Percentiles rank a stretch among this genome's conserved stretches.
These are phyloP conservation scores for Limanda limanda DNA, from an alignment of 2,113 vertebrate species.

Conservation along the genomic window DNA sequence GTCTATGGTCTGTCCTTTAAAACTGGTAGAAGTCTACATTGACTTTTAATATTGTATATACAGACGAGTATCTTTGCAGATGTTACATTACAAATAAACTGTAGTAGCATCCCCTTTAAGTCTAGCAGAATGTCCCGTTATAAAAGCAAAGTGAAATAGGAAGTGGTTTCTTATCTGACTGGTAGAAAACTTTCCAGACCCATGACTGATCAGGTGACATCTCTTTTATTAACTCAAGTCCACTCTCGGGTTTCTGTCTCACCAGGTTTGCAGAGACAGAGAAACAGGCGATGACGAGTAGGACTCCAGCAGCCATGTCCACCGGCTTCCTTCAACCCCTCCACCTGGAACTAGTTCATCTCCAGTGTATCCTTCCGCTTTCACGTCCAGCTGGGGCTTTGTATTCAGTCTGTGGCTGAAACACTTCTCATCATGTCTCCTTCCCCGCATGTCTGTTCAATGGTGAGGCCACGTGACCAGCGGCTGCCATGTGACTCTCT, in stretches of 20 bases:
- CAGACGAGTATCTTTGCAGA: no score
- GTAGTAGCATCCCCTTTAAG: not conserved
- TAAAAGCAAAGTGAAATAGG: not conserved
- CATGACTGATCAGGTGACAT: conserved; percentile 20
- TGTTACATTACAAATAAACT: no score
- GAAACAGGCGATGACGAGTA: conserved; percentile 51
- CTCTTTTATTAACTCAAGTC: not conserved
- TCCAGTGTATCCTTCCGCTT: not conserved
- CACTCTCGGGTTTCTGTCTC: conserved; percentile 38
- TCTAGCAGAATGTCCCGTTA: not conserved
- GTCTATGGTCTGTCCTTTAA: no score
- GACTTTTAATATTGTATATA: no score
- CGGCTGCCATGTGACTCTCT: conserved; percentile 72
- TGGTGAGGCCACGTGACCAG: not conserved
- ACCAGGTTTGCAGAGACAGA: conserved; percentile 63
- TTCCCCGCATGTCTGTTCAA: not conserved
- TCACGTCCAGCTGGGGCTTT: not conserved
- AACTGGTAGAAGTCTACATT: no score
- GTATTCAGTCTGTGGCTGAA: not conserved
- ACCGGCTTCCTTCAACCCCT: not conserved
- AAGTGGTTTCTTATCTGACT: not conserved
- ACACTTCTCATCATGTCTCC: not conserved
- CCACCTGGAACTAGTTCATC: conserved; percentile 19
- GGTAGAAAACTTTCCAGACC: not conserved
- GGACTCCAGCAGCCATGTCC: conserved; percentile 64